Conservation (phyloP, 2,797 vertebrate genomes). For the Mico argentatus region DNA sequence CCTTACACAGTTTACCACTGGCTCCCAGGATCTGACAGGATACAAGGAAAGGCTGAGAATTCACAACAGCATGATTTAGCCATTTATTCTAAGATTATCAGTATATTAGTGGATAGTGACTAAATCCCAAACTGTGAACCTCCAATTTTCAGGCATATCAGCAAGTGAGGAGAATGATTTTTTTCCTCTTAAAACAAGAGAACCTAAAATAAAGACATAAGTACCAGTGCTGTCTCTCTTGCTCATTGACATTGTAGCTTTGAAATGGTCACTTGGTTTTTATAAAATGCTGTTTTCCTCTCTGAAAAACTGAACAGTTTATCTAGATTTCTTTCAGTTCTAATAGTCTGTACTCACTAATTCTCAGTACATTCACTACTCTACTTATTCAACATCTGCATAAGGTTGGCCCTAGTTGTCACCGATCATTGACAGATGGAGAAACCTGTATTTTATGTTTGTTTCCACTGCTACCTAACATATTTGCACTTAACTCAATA, state of each 20-base stretch:
- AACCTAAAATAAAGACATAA: not conserved
- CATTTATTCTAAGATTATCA: not conserved
- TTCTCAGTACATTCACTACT: not conserved
- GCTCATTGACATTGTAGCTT: not conserved
- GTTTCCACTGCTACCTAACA: not conserved
- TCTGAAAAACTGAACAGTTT: not conserved
- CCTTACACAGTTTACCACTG: not conserved
- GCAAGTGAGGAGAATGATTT: not conserved
- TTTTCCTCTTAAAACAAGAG: not conserved
- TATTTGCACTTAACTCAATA: not conserved
- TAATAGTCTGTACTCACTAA: not conserved
- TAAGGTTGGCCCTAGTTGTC: not conserved
- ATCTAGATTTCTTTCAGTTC: not conserved
- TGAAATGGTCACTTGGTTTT: not conserved
- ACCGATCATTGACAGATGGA: not conserved
- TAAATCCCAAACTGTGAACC: not conserved
- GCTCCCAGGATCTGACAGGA: not conserved
- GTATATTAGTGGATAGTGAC: not conserved
- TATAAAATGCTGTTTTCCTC: not conserved
- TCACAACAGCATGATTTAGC: not conserved
- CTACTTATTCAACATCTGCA: not conserved
- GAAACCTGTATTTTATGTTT: not conserved
- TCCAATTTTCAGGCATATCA: not conserved
- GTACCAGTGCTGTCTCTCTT: not conserved
- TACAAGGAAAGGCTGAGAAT: not conserved